Evolutionary conservation across 2,888 invertebrate species (phyloP), one percentile per base, ranked within the genome.

Genomic region (Drosophila imparisetae): DNA sequence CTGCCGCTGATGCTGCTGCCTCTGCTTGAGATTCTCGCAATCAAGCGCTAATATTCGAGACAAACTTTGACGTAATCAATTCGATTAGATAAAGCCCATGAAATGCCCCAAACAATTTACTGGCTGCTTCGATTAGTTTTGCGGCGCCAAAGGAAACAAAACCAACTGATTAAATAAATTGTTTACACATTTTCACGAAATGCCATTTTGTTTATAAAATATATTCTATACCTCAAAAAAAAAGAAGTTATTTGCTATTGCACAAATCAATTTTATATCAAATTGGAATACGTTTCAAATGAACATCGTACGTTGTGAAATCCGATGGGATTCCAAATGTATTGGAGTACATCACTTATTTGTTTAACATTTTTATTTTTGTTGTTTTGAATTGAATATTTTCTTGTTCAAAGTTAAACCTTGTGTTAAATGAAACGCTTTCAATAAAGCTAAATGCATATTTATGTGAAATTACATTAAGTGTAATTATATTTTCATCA

Each of bases 51-150:
- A 85, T 84, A 84, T 72, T 70, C 60, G 55, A 85, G 65, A 80
- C 88, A 84, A 87, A 84, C 85, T 74, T 83, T 76, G 82, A 89
- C 77, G 88, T 75, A 80, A 86, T 89, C 90, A 87, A 89, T 77
- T 87, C 83, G 90, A 87, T 86, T 89, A 89, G 85, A 89, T 89
- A 89, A 81, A 65, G 58, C 60, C 66, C 63, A 81, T 80, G 84
- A 85, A 86, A 84, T 83, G 71, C 60, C 32, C 71, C 48, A 62
- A 52, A 75, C 57, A 61, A 54, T 59, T 48, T 57, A 34, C n/a
- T 18, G 38, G 11, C 36, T 45, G 58, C 48, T 30, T 63, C 65
- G 67, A 84, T 84, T 84, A 40, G 78, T 74, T 68, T 66, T 54
- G 81, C 69, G 87, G 87, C 82, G 87, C 87, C 72, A 77, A 63